Evolutionary conservation across 2,888 invertebrate genomes (phyloP).

Genomic region (Catocala sponsa): DNA sequence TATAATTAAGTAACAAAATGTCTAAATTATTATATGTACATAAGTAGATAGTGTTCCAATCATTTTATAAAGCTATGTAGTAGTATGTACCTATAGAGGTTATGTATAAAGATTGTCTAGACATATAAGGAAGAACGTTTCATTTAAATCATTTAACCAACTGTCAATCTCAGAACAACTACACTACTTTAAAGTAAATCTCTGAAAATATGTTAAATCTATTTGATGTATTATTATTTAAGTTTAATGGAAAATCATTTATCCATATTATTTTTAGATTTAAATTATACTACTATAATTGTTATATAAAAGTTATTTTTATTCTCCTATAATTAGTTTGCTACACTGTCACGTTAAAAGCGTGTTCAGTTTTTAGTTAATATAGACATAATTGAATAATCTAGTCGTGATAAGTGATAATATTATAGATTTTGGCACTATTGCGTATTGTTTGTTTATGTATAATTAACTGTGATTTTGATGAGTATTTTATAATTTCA

Average conservation of each 20-base stretch:
- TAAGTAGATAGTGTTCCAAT: constrained; percentile 25
- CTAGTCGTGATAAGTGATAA: constrained; percentile 59
- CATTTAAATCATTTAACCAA: background rate
- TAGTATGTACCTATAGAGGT: constrained; percentile 22
- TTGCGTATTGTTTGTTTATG: constrained; percentile 39
- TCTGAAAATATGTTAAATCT: too few species aligned
- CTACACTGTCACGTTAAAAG: constrained; percentile 21
- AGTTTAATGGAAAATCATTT: too few species aligned
- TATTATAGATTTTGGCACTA: constrained; percentile 38
- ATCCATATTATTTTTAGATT: background rate
- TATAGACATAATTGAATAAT: constrained; percentile 41
- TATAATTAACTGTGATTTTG: constrained; percentile 49
- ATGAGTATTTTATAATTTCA: constrained; percentile 44
- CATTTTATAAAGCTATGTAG: constrained; percentile 23
- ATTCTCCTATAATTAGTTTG: background rate
- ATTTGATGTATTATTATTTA: too few species aligned
- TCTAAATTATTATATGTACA: constrained; percentile 23
- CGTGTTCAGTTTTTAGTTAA: constrained; percentile 26
- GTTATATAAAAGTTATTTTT: too few species aligned
- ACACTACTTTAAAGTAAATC: too few species aligned
- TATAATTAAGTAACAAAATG: constrained; percentile 17
- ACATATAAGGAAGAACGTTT: constrained; percentile 17
- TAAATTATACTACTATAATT: background rate
- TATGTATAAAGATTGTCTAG: constrained; percentile 27
- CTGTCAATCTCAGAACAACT: too few species aligned